A percentile compares a stretch with the other conserved stretches of the same genome.
These are phyloP conservation scores for Monochamus alternatus DNA, from an alignment of 2,888 invertebrate genomes.

Conservation along the genomic window DNA sequence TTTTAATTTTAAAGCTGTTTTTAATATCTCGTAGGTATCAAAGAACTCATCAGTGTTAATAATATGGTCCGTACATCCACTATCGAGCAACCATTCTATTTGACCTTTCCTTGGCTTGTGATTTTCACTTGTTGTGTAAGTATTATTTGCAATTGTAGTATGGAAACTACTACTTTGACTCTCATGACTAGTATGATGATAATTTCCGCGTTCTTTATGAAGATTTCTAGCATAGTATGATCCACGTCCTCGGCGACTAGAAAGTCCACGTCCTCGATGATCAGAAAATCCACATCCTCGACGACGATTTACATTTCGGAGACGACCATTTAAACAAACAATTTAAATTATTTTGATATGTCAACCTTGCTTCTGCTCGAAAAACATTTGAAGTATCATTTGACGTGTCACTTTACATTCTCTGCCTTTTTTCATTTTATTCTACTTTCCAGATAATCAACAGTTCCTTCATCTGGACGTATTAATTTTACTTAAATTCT, in stretches of 20 bases:
- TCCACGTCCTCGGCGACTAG: neutral
- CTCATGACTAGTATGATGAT: no score
- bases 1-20: slow-evolving; percentile 12
- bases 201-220: no score
- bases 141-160: no score
- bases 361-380: neutral
- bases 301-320: neutral
- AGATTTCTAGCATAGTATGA: no score
- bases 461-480: neutral
- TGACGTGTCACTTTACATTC: neutral
- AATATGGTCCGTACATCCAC: slow-evolving; percentile 17
- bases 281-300: neutral
- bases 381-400: slow-evolving; percentile 7
- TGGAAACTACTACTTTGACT: no score
- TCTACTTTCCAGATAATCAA: slow-evolving; percentile 3
- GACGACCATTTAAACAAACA: neutral
- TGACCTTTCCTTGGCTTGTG: slow-evolving; percentile 14
- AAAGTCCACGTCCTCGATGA: neutral
- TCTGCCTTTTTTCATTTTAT: neutral
- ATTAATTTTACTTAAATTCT: neutral
- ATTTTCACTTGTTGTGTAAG: neutral
- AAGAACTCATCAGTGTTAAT: slow-evolving; percentile 26
- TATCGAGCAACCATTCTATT: slow-evolving; percentile 33
- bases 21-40: neutral
- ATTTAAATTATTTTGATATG: neutral